Evolutionary conservation across 1,140 invertebrate genomes (phyloP).

Genomic region (Bicyclus anynana): DNA sequence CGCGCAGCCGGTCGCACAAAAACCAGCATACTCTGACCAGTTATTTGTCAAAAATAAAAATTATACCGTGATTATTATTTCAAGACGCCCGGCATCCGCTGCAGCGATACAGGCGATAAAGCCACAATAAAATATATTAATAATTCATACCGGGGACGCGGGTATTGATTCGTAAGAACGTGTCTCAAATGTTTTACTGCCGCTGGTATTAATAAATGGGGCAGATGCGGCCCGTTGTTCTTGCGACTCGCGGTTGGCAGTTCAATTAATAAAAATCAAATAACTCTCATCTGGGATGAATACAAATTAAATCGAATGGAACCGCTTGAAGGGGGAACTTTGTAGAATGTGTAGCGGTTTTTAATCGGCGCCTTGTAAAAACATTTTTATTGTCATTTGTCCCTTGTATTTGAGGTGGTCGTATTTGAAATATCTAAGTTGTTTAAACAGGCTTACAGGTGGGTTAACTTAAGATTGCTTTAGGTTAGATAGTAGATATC

Average conservation of each 20-base stretch:
- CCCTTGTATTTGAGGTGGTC: background rate
- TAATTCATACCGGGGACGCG: constrained; percentile 62
- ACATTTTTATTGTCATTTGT: background rate
- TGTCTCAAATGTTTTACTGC: constrained; percentile 73
- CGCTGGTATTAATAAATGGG: constrained; percentile 64
- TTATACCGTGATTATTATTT: constrained; percentile 71
- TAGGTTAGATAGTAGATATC: no score
- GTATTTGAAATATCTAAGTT: constrained; percentile 7
- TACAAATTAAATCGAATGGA: constrained; percentile 19
- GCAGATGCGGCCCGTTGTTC: constrained; percentile 60
- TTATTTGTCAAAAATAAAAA: constrained; percentile 75
- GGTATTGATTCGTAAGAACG: constrained; percentile 73
- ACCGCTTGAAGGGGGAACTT: constrained; percentile 7
- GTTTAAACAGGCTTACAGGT: no score
- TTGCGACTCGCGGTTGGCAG: constrained; percentile 49
- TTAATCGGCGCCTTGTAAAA: background rate
- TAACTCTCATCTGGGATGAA: constrained; percentile 27
- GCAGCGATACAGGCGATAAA: constrained; percentile 61
- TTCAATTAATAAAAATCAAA: constrained; percentile 73
- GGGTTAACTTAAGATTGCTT: no score
- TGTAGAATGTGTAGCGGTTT: constrained; percentile 1
- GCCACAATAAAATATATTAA: constrained; percentile 73
- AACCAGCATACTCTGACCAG: constrained; percentile 47
- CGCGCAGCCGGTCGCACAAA: constrained; percentile 36
- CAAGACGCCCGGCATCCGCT: constrained; percentile 52